Percentiles rank a stretch among this genome's conserved stretches.
These are phyloP conservation scores for Apis mellifera DNA, from an alignment of 1,140 invertebrate species.

Conservation along the genomic window Amel_HAv3.1 CM009933.2:10976501-10977000, in stretches of 20 bases:
- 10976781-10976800: not conserved
- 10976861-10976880: constrained; percentile 43
- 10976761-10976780: too few relatives aligned
- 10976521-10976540: constrained; percentile 37
- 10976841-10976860: not conserved
- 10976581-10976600: constrained; percentile 1
- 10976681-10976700: too few relatives aligned
- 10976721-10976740: too few relatives aligned
- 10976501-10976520: constrained; percentile 39
- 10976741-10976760: too few relatives aligned
- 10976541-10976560: not conserved
- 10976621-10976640: not conserved
- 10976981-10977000: not conserved
- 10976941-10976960: not conserved
- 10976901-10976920: constrained; percentile 22
- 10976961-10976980: not conserved
- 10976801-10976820: not conserved
- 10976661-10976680: not conserved
- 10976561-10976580: not conserved
- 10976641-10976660: not conserved
- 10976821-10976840: constrained; percentile 2
- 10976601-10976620: not conserved
- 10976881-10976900: constrained; percentile 40
- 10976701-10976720: too few relatives aligned
- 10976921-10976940: constrained; percentile 42